Evolutionary conservation across 2,113 vertebrate genomes (phyloP), one percentile per base, ranked within the genome.

Genomic region (Dipodomys stephensi): DNA sequence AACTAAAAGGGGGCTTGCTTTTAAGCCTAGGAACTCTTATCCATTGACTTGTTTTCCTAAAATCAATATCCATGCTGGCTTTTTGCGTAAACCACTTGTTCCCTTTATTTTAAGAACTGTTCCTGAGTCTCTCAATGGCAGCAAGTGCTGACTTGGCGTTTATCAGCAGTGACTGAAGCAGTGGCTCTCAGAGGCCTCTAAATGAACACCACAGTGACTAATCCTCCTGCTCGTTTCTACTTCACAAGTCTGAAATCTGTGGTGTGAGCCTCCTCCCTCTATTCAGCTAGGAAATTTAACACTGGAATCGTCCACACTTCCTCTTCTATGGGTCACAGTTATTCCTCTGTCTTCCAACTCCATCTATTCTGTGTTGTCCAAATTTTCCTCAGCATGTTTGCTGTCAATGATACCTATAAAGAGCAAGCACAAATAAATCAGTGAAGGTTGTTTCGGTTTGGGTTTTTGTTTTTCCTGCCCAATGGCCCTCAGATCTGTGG

Each of bases 361-460:
- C 19, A 71, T 83, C 39, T 83, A 23, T 19, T 78, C 7, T 39
- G n/a, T 84, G 28, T 88, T 74, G 92, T 65, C 49, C 22, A 69
- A 80, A 87, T 81, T 32, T 46, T 83, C 28, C 28, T 95, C 80
- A 62, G 46, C 46, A 28, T 80, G 39, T 67, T 57, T 92, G 15
- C 15, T 78, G 18, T 57, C 32, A 19, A 60, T 65, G 22, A 32
- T 65, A 9, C 12, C 62, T 76, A 80, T 62, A 15, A 72, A 85
- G 10, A 27, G 57, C 69, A 68, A 53, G 25, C 28, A 88, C 73
- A 84, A 87, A 60, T 32, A 57, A 46, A 18, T 73, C 28, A 35
- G 64, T 85, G 64, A 91, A 23, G 39, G 53, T n/a, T 35, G 23
- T 72, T 9, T 20, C 18, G 4, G 57, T 20, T 39, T 84, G 72